Base-by-base conservation (phyloP, 2,797 vertebrate genomes). In the Naso thynnoides region DNA sequence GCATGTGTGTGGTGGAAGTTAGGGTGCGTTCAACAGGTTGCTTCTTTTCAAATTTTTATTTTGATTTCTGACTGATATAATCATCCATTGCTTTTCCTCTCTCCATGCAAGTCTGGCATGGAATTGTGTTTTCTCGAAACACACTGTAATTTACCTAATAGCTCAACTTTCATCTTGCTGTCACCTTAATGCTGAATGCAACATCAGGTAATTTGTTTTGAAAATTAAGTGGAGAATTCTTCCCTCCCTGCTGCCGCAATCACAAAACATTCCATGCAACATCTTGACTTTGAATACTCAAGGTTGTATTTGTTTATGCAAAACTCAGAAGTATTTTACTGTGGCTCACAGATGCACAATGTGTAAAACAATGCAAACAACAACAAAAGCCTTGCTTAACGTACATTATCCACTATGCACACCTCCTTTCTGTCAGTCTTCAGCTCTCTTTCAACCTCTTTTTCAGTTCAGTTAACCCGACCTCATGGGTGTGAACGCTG, bases 271-370 rank as follows among this genome's bases (percentile, higher is more conserved):
- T 84, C 76, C 76, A 71, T 68, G 83, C 64, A 74, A 86, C 85
- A 81, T 79, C 47, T 78, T 38, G 31, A 27, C 91, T 94, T 93
- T 92, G 89, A 91, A 92, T 92, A 67, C 13, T 57, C 44, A 53
- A 79, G 87, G 72, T 86, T 74, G 69, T 29, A 90, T 91, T 91
- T 92, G 88, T 85, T 88, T 87, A 94, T 92, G 91, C 90, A 93
- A 92, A 93, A 67, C 62, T 9, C 60, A 23, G 31, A 23, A 42
- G 62, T 21, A 88, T 92, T 94, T 91, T 59, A 85, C 87, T 86
- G 81, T 64, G 86, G 92, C 33, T 83, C 73, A 70, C 81, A 80
- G 61, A 69, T 39, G 71, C 64, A 75, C 63, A 44, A n/a, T 48
- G 72, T 61, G 70, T 83, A 64, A 78, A 80, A 73, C 59, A n/a